Evolutionary conservation across 2,888 invertebrate genomes (phyloP), one percentile per base, ranked within the genome.

Genomic region (Dryococelus australis): DNA sequence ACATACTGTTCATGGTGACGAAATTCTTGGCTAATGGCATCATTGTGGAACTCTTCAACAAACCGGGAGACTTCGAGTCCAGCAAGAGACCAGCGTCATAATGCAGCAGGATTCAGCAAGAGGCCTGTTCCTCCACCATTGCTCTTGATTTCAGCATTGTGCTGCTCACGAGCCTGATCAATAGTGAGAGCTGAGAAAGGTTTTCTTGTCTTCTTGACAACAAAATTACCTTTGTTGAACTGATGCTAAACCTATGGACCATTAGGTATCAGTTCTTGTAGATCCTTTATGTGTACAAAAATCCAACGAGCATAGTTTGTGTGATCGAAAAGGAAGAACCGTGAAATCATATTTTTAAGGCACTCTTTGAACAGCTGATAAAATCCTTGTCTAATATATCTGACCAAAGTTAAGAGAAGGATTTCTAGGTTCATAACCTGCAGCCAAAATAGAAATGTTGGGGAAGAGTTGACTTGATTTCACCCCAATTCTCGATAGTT

Each of bases 91-190:
- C 79, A 79, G 27, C 27, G 13, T 79, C 10, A 27, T 12, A 79
- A 27, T 24, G 79, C n/a, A 79, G 79, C 13, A 16, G 9, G 27
- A 79, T 79, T 27, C 27, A 26, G 79, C 79, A 79, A 27, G 79
- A 79, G 79, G 27, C 4, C 9, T 26, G 20, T 24, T 79, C 10
- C 79, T 24, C 79, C 0, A 79, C 79, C 79, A 79, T 24, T 79
- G 79, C 79, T 27, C 79, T 79, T 79, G n/a, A 79, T 79, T 20
- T 24, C 9, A 79, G 79, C 13, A 24, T 20, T 79, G 79, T 79
- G 79, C 79, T 79, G 79, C 79, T 79, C 79, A 79, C 20, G 79
- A 79, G 79, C n/a, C 27, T 79, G 79, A 27, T 79, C 79, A 79
- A 6, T 79, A 26, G 79, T 24, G 10, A 79, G 20, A 79, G 79